Evolutionary conservation across 2,888 invertebrate genomes (phyloP).

Genomic region (Rotaria magnacalcarata): DNA sequence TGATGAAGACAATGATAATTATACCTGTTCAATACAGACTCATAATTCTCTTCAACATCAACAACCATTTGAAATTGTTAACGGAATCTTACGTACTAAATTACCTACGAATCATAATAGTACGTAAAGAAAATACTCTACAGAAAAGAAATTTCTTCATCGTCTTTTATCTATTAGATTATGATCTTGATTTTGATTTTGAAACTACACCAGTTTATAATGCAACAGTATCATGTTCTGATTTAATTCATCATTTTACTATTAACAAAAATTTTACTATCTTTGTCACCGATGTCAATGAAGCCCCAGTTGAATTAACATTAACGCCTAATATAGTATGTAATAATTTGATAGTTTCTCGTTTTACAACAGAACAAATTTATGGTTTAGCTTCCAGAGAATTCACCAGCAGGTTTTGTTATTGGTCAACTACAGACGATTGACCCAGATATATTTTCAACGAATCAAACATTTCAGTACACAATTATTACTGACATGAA

Average conservation of each 20-base stretch:
- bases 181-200: neutral
- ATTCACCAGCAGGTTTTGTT: neutral
- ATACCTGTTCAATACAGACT: neutral
- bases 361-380: too few relatives aligned
- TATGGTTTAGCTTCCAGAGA: neutral
- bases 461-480: neutral
- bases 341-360: neutral
- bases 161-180: too few relatives aligned
- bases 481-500: neutral
- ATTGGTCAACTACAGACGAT: neutral
- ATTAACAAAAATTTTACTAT: neutral
- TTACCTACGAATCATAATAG: neutral
- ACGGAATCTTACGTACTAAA: neutral
- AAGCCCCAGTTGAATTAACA: neutral
- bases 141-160: too few relatives aligned
- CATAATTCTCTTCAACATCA: neutral
- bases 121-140: neutral
- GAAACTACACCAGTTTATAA: neutral
- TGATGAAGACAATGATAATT: constrained; percentile 1
- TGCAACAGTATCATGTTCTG: neutral
- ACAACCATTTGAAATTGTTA: constrained; percentile 6
- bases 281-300: neutral
- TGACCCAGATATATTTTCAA: neutral
- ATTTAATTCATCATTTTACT: constrained; percentile 6
- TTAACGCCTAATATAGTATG: neutral